Conservation (phyloP, 2,888 invertebrate genomes). For the Acheta domesticus region DNA sequence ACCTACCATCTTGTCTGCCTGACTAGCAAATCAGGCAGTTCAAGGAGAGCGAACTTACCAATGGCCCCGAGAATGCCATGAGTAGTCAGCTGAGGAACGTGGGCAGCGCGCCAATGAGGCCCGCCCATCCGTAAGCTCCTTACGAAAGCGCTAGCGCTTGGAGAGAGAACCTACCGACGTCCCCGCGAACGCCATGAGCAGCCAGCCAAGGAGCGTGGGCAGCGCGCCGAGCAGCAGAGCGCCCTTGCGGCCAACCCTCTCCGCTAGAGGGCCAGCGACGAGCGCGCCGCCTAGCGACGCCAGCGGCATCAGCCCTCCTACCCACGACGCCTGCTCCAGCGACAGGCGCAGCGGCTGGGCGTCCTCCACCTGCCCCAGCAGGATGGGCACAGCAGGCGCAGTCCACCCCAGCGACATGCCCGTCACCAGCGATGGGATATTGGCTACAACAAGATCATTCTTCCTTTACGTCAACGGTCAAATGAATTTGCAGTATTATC, state of each 20-base stretch:
- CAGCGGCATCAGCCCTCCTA: background rate
- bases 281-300: background rate
- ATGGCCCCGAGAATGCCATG: background rate
- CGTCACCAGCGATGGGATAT: background rate
- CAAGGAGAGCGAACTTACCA: background rate
- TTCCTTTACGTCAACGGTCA: no score
- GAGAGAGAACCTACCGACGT: background rate
- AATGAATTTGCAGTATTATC: no score
- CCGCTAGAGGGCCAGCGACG: background rate
- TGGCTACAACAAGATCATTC: background rate
- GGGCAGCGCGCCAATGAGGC: no score
- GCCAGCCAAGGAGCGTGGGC: background rate
- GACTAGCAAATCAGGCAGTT: no score
- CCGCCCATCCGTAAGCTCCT: no score
- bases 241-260: background rate
- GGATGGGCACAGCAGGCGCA: background rate
- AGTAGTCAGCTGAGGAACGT: background rate
- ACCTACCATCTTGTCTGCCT: no score
- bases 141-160: no score
- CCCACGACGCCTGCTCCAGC: background rate
- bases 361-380: background rate
- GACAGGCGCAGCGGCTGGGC: constrained; percentile 3
- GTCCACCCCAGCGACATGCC: background rate
- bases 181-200: background rate
- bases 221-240: background rate